These are phyloP conservation scores for Thalassarche chlororhynchos DNA, from an alignment of 2,113 vertebrate species.

Conservation along the genomic window DNA sequence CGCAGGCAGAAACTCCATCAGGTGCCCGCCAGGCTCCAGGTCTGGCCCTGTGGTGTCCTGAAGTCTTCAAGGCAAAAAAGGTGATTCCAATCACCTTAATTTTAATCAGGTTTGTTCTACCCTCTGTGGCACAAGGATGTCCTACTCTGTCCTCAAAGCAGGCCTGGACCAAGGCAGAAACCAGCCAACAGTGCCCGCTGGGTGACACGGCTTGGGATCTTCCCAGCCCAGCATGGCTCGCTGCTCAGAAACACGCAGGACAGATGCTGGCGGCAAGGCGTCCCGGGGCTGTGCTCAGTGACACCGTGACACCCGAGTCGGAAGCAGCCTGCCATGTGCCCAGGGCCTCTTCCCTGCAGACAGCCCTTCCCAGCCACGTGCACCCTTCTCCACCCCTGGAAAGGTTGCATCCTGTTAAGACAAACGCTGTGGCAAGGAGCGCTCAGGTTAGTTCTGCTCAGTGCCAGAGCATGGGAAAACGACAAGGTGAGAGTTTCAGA, in stretches of 20 bases:
- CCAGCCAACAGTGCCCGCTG: background rate
- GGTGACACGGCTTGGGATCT: background rate
- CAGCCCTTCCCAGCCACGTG: background rate
- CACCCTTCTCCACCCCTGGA: background rate
- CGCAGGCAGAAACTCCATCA: background rate
- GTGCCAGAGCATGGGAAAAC: background rate
- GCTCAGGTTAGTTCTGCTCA: background rate
- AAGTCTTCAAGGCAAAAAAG: background rate
- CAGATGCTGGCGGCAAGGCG: fast-evolving
- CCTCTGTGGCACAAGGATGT: background rate
- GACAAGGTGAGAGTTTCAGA: background rate
- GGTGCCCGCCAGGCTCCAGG: background rate
- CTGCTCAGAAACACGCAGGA: background rate
- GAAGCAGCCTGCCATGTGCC: background rate
- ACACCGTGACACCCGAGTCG: background rate
- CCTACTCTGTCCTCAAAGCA: background rate
- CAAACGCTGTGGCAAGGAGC: background rate
- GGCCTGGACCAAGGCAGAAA: background rate
- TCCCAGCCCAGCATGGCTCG: background rate
- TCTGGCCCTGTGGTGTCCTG: background rate
- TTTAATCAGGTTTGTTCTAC: background rate
- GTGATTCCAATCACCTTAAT: background rate
- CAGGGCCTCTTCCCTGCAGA: background rate
- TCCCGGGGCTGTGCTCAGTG: background rate
- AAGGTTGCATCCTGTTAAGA: background rate